Conservation (phyloP, 2,797 vertebrate species). For the Sebastiscus tertius region DNA sequence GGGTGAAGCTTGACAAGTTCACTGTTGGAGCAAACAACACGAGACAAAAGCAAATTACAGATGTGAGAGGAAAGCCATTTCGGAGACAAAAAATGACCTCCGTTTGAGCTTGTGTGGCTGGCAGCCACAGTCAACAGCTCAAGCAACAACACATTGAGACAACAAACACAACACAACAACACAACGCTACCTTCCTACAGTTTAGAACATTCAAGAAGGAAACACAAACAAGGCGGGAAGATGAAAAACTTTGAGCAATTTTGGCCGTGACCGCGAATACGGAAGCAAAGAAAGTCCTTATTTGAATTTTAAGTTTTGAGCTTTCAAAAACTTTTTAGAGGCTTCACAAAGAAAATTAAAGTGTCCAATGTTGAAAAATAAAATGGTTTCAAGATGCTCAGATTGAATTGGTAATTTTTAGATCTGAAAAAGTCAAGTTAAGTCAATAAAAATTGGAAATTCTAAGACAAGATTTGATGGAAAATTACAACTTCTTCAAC, state of each 20-base stretch:
- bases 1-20: slow-evolving; percentile 78
- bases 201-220: slow-evolving; percentile 80
- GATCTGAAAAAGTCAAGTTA: background rate
- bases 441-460: background rate
- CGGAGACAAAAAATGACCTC: slow-evolving; percentile 89
- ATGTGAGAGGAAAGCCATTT: slow-evolving; percentile 83
- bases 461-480: background rate
- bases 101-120: slow-evolving; percentile 88
- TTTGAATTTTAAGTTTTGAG: background rate
- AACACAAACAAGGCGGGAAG: slow-evolving; percentile 82
- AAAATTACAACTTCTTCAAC: background rate
- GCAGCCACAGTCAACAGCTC: slow-evolving; percentile 88
- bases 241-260: background rate
- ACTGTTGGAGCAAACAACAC: slow-evolving; percentile 88
- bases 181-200: slow-evolving; percentile 76
- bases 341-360: background rate
- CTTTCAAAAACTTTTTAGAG: background rate
- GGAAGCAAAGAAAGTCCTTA: background rate
- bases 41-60: slow-evolving; percentile 73
- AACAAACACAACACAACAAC: slow-evolving; percentile 47
- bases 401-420: background rate
- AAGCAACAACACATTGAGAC: slow-evolving; percentile 83
- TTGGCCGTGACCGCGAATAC: background rate
- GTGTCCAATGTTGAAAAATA: background rate
- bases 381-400: background rate